phyloP scores from a whole-genome alignment of 2,888 invertebrate species.

The Acanthosepion lycidas region DNA sequence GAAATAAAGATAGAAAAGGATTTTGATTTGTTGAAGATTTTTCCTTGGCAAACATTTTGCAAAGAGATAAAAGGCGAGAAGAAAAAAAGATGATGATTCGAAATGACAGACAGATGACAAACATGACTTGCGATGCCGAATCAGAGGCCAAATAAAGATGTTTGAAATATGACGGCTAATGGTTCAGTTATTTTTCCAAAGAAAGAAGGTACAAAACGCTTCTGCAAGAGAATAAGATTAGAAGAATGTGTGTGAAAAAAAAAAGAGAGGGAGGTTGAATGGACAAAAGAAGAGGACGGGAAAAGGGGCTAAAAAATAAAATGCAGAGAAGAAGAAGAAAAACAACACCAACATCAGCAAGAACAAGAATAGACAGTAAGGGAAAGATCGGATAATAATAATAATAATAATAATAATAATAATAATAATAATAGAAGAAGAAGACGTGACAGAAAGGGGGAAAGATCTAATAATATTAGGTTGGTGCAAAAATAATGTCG shows the following conservation, averaged over 20 bases:
- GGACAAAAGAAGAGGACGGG: too few relatives aligned
- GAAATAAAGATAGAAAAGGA: neutral
- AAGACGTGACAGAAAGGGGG: too few relatives aligned
- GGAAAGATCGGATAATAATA: too few relatives aligned
- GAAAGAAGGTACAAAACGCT: neutral
- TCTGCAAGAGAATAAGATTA: neutral
- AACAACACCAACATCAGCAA: too few relatives aligned
- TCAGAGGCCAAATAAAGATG: too few relatives aligned
- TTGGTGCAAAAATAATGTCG: too few relatives aligned
- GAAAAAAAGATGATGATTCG: neutral
- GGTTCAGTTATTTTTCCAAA: fast-evolving
- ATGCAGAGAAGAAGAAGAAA: too few relatives aligned
- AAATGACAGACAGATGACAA: constrained; percentile 16
- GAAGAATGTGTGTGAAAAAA: neutral
- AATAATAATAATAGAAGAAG: too few relatives aligned
- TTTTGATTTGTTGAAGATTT: neutral
- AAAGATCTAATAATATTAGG: too few relatives aligned
- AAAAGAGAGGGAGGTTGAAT: neutral
- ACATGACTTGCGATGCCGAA: neutral
- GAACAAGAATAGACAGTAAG: too few relatives aligned
- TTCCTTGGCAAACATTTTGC: neutral
- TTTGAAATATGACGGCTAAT: neutral
- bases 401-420: too few relatives aligned
- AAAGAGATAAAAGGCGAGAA: neutral
- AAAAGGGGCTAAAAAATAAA: too few relatives aligned